Base-by-base conservation (phyloP, 2,888 invertebrate species). In the Acleris sparsana region DNA sequence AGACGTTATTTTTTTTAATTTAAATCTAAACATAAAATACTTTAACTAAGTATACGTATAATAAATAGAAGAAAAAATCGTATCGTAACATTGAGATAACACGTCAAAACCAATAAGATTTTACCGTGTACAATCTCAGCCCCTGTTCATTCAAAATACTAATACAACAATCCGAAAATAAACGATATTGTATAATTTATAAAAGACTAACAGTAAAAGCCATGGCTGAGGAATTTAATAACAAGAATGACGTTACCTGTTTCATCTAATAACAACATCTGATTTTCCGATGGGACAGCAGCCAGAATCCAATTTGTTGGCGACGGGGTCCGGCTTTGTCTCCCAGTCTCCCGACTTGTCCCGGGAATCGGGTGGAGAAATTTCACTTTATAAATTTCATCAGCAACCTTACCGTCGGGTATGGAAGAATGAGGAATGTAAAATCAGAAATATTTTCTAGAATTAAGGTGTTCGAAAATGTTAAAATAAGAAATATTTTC, bases 351-450 rank as follows among this genome's bases (percentile, higher is more conserved):
- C 57, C 49, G 61, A 52, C 46, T 64, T 7, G 22, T 59, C 51
- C 52, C 58, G 58, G 56, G 53, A 57, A 33, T 55, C 44, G 60
- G 73, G 70, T 70, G 71, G 73, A 76, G 80, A 82, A 80, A 85
- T 84, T 84, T 80, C 79, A 83, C 80, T 84, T 84, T 80, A 84
- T 83, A 85, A 85, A 84, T 85, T 85, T 83, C 76, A 76, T 83
- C 77, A 75, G 77, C 17, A 16, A 33, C 9, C 33, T 33, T 9
- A 33, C 43, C 18, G n/a, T 11, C 1, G 43, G 22, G 17, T 13
- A 52, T 6, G 33, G 22, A 60, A 55, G 11, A 16, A 13, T 56
- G 22, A 16, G 60, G 39, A 61, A 22, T 46, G 22, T 33, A 9
- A 9, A 33, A 33, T 33, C 9, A 33, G 33, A 9, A n/a, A 1